Evolutionary conservation across 2,888 invertebrate species (phyloP).

Genomic region (Muschampia plurimacula): DNA sequence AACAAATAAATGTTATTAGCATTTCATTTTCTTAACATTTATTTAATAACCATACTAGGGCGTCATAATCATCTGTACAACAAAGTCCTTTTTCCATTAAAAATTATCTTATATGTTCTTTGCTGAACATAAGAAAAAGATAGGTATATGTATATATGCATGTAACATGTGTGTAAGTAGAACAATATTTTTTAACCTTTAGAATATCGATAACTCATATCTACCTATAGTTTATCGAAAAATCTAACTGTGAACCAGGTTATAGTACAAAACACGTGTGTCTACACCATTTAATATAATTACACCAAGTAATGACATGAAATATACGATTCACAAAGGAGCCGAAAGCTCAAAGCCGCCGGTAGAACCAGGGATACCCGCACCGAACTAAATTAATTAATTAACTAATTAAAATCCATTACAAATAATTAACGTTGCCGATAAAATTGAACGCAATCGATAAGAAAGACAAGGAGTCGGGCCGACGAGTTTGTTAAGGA

Average conservation of each 20-base stretch:
- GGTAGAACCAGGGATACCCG: constrained; percentile 52
- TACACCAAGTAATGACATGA: constrained; percentile 46
- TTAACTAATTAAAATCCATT: constrained; percentile 80
- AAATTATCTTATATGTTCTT: no score
- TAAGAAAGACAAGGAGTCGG: constrained; percentile 59
- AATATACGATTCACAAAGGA: constrained; percentile 56
- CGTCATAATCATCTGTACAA: no score
- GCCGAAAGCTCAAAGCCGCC: constrained; percentile 66
- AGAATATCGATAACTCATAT: neutral
- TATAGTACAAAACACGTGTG: constrained; percentile 7
- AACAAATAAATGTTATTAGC: no score
- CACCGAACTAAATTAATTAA: constrained; percentile 75
- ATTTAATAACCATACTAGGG: no score
- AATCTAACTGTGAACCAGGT: neutral
- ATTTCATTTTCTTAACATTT: no score
- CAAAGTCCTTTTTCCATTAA: no score
- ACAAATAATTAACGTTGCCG: constrained; percentile 67
- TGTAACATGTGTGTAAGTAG: no score
- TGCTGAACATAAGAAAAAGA: no score
- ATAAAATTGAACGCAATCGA: constrained; percentile 65
- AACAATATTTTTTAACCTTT: neutral
- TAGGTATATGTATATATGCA: no score
- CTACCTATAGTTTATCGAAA: neutral
- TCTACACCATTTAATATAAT: constrained; percentile 34
- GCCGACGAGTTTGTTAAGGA: constrained; percentile 32